phyloP scores from a whole-genome alignment of 2,888 invertebrate species.

The Colletes collaris region DNA sequence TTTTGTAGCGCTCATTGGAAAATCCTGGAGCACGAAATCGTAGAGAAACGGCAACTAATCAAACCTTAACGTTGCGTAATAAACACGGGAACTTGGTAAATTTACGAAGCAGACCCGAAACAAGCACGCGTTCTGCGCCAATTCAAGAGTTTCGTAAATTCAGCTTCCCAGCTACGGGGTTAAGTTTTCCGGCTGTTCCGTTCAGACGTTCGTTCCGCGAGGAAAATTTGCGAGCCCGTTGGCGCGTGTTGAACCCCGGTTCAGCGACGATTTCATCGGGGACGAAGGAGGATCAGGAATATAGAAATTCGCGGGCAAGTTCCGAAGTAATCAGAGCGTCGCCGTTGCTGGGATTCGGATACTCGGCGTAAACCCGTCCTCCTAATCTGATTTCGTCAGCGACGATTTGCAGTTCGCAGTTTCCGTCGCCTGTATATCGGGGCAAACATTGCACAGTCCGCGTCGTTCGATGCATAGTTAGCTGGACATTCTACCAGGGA shows the following conservation, averaged over 20 bases:
- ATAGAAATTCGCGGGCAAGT: constrained; percentile 1
- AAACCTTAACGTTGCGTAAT: constrained; percentile 4
- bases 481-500: constrained; percentile 45
- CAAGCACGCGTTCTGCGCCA: neutral
- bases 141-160: neutral
- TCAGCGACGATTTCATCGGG: neutral
- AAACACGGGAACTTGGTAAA: neutral
- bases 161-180: too few relatives aligned
- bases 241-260: neutral
- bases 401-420: constrained; percentile 45
- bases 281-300: neutral
- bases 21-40: too few relatives aligned
- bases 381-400: constrained; percentile 49
- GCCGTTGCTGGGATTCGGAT: neutral
- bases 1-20: too few relatives aligned
- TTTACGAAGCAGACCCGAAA: neutral
- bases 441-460: constrained; percentile 50
- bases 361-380: constrained; percentile 21
- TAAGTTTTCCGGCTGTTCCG: neutral
- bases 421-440: constrained; percentile 16
- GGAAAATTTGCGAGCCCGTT: neutral
- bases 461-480: constrained; percentile 45
- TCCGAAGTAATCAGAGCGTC: constrained; percentile 1
- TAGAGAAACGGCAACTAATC: constrained; percentile 19
- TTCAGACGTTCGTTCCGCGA: neutral